phyloP scores from a whole-genome alignment of 2,797 vertebrate genomes.

The Rhyacichthys aspro region DNA sequence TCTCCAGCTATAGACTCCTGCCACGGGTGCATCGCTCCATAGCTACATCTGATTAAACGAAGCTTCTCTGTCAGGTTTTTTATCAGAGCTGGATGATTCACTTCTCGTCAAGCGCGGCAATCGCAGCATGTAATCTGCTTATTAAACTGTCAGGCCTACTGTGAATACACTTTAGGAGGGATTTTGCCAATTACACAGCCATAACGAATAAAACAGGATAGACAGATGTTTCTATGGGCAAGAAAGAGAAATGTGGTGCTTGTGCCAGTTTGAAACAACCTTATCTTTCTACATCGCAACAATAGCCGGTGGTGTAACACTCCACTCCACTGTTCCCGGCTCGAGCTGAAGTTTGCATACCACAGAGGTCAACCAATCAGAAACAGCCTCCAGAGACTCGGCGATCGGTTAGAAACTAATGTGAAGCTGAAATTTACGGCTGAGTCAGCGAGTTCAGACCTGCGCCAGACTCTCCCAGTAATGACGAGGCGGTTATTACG shows the following conservation, averaged over 20 bases:
- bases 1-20: too few relatives aligned
- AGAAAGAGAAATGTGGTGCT: too few relatives aligned
- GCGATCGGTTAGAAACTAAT: slow-evolving; percentile 25
- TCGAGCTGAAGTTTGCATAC: slow-evolving; percentile 2
- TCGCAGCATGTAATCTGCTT: not conserved
- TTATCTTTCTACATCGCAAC: too few relatives aligned
- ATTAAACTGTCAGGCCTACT: too few relatives aligned
- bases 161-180: too few relatives aligned
- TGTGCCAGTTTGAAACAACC: too few relatives aligned
- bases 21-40: too few relatives aligned
- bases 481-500: slow-evolving; percentile 3
- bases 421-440: slow-evolving; percentile 54
- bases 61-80: too few relatives aligned
- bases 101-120: not conserved
- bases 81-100: not conserved
- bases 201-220: too few relatives aligned
- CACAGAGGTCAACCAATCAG: slow-evolving; percentile 28
- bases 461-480: slow-evolving; percentile 11
- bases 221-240: too few relatives aligned
- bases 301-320: not conserved
- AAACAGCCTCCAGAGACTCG: not conserved
- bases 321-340: not conserved
- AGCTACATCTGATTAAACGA: too few relatives aligned
- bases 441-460: slow-evolving; percentile 52
- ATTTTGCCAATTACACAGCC: too few relatives aligned